Base-by-base conservation (phyloP, 1,140 invertebrate species). In the Panulirus ornatus region DNA sequence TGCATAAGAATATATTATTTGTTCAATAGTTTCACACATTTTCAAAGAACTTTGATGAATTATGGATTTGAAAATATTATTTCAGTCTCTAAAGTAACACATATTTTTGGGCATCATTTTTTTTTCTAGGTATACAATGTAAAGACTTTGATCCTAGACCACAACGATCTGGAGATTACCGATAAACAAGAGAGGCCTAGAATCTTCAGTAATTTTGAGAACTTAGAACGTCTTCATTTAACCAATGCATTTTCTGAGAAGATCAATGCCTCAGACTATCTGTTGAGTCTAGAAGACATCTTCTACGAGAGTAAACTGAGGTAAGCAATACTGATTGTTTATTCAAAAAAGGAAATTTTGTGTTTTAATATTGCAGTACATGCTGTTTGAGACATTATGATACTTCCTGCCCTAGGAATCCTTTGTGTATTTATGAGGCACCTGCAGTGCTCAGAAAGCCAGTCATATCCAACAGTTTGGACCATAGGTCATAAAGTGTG, bases 201-300 rank as follows among this genome's bases (percentile, higher is more conserved):
- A 81, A 94, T 97, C 5, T 97, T 97, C 93, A 97, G 96, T 1
- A 97, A 97, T 93, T 97, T 97, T 93, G 93, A 95, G 0, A 96
- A 96, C 82, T 93, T 97, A 2, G 93, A 95, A 82, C 96, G 96
- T 92, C 93, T 97, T 1, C 96, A 97, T 93, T 94, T 97, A 54
- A 97, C 96, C 2, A 95, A 97, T 92, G 96, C 97, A 1, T 97
- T 97, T 93, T 95, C 96, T 83, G 96, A 96, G 92, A 90, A 82
- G 38, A 90, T 93, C 16, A 92, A 92, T 78, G 63, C 92, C 0
- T 86, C 89, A 8, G 88, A 92, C 42, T 93, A 93, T 76, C 79
- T 94, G 66, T 79, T 85, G 22, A 93, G 93, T 79, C 94, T 97
- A 40, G 96, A 96, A 92, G 95, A 96, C 92, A 96, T 97, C 83